Evolutionary conservation across 2,113 vertebrate species (phyloP).

Genomic region (Ia io): DNA sequence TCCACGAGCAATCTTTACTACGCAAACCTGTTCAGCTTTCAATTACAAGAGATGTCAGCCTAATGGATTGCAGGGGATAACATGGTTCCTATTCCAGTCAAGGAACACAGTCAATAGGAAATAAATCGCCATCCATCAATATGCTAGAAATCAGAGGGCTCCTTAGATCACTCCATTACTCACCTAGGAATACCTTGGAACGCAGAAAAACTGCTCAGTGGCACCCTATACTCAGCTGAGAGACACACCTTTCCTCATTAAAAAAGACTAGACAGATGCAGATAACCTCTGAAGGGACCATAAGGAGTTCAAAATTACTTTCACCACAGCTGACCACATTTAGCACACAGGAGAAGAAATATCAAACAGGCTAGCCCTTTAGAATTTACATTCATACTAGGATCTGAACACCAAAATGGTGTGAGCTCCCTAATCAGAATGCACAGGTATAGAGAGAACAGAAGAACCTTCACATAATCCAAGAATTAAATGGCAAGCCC

Average conservation of each 20-base stretch:
- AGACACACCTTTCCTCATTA: neutral
- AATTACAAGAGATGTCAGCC: neutral
- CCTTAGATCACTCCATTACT: neutral
- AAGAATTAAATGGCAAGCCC: conserved; percentile 47
- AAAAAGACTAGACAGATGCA: neutral
- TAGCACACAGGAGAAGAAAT: conserved; percentile 6
- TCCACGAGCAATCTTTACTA: conserved; percentile 35
- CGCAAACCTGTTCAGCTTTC: conserved; percentile 15
- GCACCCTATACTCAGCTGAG: neutral
- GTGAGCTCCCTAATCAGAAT: conserved; percentile 48
- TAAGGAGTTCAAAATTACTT: neutral
- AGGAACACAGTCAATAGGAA: conserved; percentile 7
- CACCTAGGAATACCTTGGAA: neutral
- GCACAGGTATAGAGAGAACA: neutral
- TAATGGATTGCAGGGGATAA: conserved; percentile 18
- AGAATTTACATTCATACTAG: conserved; percentile 45
- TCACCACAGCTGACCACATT: neutral
- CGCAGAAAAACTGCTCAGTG: neutral
- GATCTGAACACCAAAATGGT: neutral
- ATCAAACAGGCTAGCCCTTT: neutral
- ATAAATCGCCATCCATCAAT: conserved; percentile 34
- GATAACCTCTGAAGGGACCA: neutral
- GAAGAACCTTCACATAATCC: conserved; percentile 48
- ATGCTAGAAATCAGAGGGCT: neutral
- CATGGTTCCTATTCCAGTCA: neutral